A percentile compares a stretch with the other conserved stretches of the same genome.
These are phyloP conservation scores for Catonia carolina DNA, from an alignment of 2,888 invertebrate genomes.

Conservation along the genomic window DNA sequence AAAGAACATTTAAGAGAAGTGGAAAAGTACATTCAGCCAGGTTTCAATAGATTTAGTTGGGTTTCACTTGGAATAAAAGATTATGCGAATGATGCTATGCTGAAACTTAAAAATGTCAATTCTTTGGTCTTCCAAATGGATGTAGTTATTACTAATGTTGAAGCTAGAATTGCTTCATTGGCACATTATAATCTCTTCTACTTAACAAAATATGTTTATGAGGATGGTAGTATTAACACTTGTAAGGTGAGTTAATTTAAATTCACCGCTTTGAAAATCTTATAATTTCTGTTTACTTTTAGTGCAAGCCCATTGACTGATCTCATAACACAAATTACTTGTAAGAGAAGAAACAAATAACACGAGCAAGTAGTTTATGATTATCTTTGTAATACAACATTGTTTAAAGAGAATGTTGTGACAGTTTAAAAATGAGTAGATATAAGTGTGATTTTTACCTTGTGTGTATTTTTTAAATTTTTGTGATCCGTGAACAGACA, in stretches of 20 bases:
- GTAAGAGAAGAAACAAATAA: no score
- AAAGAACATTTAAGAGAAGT: slow-evolving; percentile 61
- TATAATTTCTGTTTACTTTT: no score
- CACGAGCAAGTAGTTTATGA: no score
- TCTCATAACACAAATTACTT: background rate
- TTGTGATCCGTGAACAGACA: no score
- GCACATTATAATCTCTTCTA: slow-evolving; percentile 53
- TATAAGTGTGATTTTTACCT: no score
- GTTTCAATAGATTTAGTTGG: slow-evolving; percentile 78
- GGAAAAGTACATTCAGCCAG: slow-evolving; percentile 71
- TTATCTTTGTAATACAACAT: no score
- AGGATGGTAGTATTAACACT: slow-evolving; percentile 27
- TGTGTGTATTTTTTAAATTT: no score
- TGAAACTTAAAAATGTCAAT: slow-evolving; percentile 52
- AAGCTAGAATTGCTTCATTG: slow-evolving; percentile 51
- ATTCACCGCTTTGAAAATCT: no score
- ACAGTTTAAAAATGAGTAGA: no score
- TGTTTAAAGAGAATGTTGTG: no score
- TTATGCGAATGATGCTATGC: slow-evolving; percentile 55
- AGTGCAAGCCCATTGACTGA: no score
- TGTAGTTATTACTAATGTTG: slow-evolving; percentile 55
- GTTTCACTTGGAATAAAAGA: slow-evolving; percentile 73
- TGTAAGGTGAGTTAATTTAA: slow-evolving; percentile 38
- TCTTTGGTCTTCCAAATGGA: slow-evolving; percentile 62
- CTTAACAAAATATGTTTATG: slow-evolving; percentile 35